These are phyloP conservation scores for Artibeus jamaicensis DNA, from an alignment of 2,797 vertebrate species.

Conservation along the genomic window DNA sequence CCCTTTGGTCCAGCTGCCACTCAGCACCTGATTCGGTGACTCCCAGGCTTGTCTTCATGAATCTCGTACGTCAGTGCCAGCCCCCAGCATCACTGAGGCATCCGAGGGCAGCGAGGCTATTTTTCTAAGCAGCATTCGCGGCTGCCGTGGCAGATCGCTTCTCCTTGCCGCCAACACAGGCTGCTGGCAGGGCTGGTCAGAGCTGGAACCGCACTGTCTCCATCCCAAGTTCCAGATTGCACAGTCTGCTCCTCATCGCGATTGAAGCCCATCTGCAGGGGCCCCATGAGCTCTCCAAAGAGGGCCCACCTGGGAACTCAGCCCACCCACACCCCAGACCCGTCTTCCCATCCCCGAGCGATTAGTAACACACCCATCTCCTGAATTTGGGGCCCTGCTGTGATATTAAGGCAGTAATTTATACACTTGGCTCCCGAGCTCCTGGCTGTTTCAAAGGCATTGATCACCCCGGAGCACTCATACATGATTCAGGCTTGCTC, in stretches of 20 bases:
- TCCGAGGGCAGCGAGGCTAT: background rate
- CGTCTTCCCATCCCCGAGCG: background rate
- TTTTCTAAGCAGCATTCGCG: constrained; percentile 41
- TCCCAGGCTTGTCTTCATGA: background rate
- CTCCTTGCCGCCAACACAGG: constrained; percentile 13
- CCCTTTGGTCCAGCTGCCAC: background rate
- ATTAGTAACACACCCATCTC: constrained; percentile 49
- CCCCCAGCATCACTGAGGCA: background rate
- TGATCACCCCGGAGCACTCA: constrained; percentile 78
- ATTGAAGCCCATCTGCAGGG: background rate
- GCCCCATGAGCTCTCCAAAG: background rate
- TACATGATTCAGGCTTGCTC: constrained; percentile 79
- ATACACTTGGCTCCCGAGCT: constrained; percentile 74
- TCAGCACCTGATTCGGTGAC: background rate
- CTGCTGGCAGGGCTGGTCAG: background rate
- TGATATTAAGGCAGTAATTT: constrained; percentile 77
- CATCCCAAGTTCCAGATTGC: background rate
- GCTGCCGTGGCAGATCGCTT: background rate
- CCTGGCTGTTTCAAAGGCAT: constrained; percentile 76
- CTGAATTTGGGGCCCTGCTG: constrained; percentile 39
- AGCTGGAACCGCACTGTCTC: background rate
- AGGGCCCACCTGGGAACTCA: background rate
- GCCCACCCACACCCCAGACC: background rate
- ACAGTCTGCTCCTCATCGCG: background rate
- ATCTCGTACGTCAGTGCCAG: background rate